phyloP scores from a whole-genome alignment of 1,140 invertebrate genomes.

The Vollenhovia emeryi region DNA sequence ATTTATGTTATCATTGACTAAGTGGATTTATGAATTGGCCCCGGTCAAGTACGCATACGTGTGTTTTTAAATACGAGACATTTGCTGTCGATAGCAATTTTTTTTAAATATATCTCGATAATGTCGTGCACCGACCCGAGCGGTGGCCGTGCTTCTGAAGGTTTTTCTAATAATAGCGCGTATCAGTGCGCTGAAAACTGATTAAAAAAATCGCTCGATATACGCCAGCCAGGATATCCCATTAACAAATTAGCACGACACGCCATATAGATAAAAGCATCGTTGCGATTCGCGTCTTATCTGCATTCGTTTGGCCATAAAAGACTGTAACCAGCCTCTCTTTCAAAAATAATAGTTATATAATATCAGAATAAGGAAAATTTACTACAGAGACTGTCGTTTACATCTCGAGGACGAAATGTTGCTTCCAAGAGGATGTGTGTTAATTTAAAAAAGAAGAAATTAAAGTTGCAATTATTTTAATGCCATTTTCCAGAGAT shows the following conservation, averaged over 20 bases:
- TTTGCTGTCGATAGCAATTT: not conserved
- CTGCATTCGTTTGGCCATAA: constrained; percentile 27
- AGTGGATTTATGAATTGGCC: constrained; percentile 30
- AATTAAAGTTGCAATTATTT: no score
- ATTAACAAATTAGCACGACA: constrained; percentile 72
- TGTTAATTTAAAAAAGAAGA: no score
- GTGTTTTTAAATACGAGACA: not conserved
- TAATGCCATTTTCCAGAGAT: no score
- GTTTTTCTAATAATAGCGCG: constrained; percentile 68
- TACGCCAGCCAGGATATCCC: constrained; percentile 66
- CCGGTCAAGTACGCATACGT: not conserved
- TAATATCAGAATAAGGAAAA: not conserved
- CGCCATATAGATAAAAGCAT: constrained; percentile 59
- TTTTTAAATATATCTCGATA: constrained; percentile 42
- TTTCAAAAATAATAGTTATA: constrained; percentile 23
- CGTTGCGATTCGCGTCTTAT: constrained; percentile 50
- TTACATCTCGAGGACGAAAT: not conserved
- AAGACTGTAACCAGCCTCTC: not conserved
- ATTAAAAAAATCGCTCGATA: constrained; percentile 65
- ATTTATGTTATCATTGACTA: not conserved
- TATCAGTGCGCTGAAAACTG: constrained; percentile 65
- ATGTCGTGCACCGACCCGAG: constrained; percentile 35
- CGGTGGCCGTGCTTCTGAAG: constrained; percentile 53
- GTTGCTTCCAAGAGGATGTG: not conserved
- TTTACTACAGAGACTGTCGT: not conserved